Conservation (phyloP, 2,888 invertebrate genomes). For the Rhogogaster chlorosoma region DNA sequence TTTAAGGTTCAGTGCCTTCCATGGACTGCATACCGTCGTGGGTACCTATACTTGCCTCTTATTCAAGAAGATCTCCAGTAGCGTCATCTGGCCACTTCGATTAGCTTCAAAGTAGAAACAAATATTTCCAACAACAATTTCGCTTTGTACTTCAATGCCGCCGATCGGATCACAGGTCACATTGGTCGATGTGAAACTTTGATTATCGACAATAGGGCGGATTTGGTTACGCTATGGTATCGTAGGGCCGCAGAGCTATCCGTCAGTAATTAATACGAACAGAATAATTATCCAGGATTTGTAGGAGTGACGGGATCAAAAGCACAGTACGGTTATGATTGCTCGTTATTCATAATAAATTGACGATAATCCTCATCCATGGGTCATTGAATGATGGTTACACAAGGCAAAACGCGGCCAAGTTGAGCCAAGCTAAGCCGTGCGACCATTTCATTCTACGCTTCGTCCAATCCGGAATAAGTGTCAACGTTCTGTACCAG, state of each 20-base stretch:
- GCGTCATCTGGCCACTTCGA: conserved; percentile 32
- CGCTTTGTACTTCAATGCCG: not conserved
- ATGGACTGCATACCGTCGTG: conserved; percentile 65
- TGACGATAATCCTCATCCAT: not conserved
- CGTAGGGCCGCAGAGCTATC: not conserved
- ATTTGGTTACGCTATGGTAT: not conserved
- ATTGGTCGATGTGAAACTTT: not conserved
- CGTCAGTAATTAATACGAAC: not conserved
- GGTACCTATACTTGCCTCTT: conserved; percentile 43
- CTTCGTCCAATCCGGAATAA: conserved; percentile 2
- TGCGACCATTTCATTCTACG: conserved; percentile 1
- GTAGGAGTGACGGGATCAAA: not conserved
- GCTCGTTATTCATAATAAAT: not conserved
- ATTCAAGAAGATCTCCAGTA: conserved; percentile 37
- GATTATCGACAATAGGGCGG: not conserved
- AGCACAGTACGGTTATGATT: not conserved
- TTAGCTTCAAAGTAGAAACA: not conserved
- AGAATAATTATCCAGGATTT: not conserved
- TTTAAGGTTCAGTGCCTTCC: conserved; percentile 73
- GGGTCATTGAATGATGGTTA: not conserved
- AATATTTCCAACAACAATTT: not conserved
- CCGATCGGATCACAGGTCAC: not conserved
- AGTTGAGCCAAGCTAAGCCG: not conserved
- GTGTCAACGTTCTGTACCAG: conserved; percentile 10
- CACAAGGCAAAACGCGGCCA: not conserved